Base-by-base conservation (phyloP, 1,140 invertebrate species). In the Ptiloglossa arizonensis region DNA sequence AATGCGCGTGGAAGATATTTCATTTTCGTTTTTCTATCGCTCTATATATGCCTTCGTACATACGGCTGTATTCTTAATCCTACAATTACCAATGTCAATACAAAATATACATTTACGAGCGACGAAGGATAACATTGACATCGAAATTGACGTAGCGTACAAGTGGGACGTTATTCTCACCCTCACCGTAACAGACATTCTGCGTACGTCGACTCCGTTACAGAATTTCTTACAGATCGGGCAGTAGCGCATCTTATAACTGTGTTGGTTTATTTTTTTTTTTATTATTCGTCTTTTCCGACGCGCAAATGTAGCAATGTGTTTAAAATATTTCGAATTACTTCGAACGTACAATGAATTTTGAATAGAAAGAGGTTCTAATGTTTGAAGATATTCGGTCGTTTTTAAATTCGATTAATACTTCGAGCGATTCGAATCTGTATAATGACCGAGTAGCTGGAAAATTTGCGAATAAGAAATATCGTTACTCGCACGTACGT, bases 61-160 rank as follows among this genome's bases (percentile, higher is more conserved):
- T 73, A 69, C 57, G n/a, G 50, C 13, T 44, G 46, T 48, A 41
- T 27, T 17, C 63, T 85, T 85, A 85, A 84, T 79, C 22, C 75
- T 86, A 83, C 54, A 27, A 15, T 72, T 87, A 87, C 60, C 81
- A 83, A 78, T 83, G 72, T 87, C 86, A 81, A 86, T 87, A 87
- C 78, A 87, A 87, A 87, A 87, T 87, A 72, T 87, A 79, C 70
- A 87, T 73, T 82, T 83, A 87, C 46, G 85, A 86, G 77, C 71
- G 81, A 87, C 74, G 81, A 86, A 86, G 73, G 68, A 85, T 24
- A 86, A 87, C 86, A 87, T 87, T 87, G 83, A 87, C 86, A 87
- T 87, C 74, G 67, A 87, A 87, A 87, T 87, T 87, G 86, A 87
- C 85, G 81, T 87, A 81, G 78, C 85, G 74, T 87, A 83, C 76